Conservation (phyloP, 2,113 vertebrate species). For the Xyliphius kryptos region DNA sequence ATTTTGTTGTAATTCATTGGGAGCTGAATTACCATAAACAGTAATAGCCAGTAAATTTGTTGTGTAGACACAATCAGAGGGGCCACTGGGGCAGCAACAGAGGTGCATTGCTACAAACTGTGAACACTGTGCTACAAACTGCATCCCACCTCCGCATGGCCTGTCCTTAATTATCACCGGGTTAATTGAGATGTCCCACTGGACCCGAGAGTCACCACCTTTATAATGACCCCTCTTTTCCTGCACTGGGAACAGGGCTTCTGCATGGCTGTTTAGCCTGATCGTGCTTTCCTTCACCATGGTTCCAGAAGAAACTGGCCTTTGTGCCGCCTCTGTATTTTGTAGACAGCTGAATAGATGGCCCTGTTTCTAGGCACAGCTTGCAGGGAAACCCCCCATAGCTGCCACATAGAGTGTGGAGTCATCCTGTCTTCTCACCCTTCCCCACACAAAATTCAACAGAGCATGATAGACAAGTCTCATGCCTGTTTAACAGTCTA, state of each 20-base stretch:
- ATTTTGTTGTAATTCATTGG: no score
- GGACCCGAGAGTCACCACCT: conserved; percentile 21
- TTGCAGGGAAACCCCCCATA: no score
- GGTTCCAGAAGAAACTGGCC: conserved; percentile 32
- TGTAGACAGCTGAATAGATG: no score
- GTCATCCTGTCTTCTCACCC: no score
- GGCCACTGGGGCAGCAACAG: conserved; percentile 14
- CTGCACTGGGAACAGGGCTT: conserved; percentile 24
- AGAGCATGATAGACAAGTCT: no score
- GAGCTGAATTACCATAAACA: no score
- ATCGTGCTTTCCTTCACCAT: conserved; percentile 6
- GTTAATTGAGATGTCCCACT: conserved; percentile 32
- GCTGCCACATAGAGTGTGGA: no score
- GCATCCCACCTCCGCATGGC: conserved; percentile 6
- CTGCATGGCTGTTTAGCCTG: conserved; percentile 29
- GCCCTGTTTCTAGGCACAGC: no score
- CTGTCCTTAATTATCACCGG: conserved; percentile 29
- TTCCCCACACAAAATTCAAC: no score
- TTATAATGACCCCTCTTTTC: conserved; percentile 35
- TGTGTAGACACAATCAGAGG: neutral
- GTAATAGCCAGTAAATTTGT: neutral
- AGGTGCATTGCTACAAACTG: conserved; percentile 18
- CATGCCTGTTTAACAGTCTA: no score
- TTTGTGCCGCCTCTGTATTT: no score
- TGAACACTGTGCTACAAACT: no score